Conservation (phyloP, 2,113 vertebrate genomes). For the Hassar affinis region DNA sequence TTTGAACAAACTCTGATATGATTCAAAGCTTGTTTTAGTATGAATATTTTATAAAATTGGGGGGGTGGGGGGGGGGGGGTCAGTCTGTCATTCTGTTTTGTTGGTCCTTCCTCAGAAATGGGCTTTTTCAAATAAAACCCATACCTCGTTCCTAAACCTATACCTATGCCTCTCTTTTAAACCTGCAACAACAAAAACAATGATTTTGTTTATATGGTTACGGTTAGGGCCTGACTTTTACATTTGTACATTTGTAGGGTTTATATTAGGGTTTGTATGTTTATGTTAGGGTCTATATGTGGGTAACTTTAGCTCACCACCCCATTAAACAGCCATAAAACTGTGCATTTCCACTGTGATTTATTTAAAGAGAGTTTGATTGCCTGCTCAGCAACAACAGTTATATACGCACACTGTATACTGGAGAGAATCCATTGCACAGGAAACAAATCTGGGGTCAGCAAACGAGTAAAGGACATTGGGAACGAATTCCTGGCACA, state of each 20-base stretch:
- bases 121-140: not conserved
- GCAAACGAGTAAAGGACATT: constrained; percentile 40
- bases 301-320: not conserved
- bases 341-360: constrained; percentile 18
- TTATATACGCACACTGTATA: constrained; percentile 41
- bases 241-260: not conserved
- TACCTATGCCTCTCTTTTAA: not conserved
- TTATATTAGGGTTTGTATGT: constrained; percentile 3
- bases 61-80: no score
- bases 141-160: no score
- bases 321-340: constrained; percentile 19
- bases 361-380: not conserved
- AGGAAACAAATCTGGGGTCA: constrained; percentile 46
- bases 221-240: no score
- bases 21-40: constrained; percentile 25
- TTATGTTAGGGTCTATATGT: not conserved
- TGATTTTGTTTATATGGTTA: not conserved
- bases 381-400: constrained; percentile 44
- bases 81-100: not conserved
- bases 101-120: not conserved
- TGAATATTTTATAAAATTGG: not conserved
- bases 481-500: constrained; percentile 38
- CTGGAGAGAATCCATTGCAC: constrained; percentile 37
- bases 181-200: not conserved
- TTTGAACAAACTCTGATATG: constrained; percentile 47